phyloP scores from a whole-genome alignment of 2,113 vertebrate species.

The Pteruthius melanotis region DNA sequence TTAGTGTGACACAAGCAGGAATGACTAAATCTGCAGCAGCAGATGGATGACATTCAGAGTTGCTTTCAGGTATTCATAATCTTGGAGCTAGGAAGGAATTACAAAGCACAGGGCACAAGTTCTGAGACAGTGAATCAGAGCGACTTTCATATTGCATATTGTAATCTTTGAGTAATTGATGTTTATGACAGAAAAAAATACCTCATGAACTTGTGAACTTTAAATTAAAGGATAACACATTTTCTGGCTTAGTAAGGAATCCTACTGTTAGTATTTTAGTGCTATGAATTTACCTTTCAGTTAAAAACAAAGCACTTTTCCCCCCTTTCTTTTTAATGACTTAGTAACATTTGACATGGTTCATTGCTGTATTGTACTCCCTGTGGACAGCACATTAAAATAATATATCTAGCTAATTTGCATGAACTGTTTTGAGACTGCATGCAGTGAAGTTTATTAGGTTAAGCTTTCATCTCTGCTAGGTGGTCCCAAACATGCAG shows the following conservation, averaged over 20 bases:
- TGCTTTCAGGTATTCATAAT: conserved; percentile 23
- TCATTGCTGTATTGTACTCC: background rate
- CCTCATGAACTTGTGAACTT: background rate
- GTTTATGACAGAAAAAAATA: background rate
- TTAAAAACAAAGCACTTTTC: background rate
- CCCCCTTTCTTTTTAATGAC: background rate
- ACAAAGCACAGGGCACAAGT: conserved; percentile 21
- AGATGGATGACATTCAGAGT: background rate
- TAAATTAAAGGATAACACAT: background rate
- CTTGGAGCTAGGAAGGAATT: background rate
- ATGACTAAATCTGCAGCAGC: background rate
- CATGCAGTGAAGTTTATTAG: background rate
- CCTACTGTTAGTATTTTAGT: background rate
- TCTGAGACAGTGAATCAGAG: background rate
- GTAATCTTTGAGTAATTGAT: background rate
- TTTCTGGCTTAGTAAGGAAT: background rate
- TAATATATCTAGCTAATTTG: conserved; percentile 39
- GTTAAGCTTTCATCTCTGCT: background rate
- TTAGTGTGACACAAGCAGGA: background rate
- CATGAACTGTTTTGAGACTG: background rate
- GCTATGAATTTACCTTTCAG: background rate
- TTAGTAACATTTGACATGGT: background rate
- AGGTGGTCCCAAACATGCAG: background rate
- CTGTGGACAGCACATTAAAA: background rate
- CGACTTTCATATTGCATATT: background rate